Base-by-base conservation (phyloP, 2,113 vertebrate species). In the Abramis brama region DNA sequence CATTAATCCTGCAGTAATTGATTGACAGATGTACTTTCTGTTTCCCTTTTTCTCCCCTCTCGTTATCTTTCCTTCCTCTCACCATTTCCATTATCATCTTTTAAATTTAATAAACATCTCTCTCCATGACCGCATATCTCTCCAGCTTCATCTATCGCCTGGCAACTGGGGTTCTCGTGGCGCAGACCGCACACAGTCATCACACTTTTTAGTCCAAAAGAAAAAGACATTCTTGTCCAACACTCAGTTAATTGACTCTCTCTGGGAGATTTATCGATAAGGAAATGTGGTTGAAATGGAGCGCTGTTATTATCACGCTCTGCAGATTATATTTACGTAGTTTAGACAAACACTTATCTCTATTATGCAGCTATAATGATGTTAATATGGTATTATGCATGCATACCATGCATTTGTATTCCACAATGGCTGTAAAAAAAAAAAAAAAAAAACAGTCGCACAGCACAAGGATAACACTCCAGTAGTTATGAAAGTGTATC, bases 281-380 rank as follows among this genome's bases (percentile, higher is more conserved):
- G 82, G 60, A 91, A 89, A 90, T 88, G 83, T 43, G 60, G 45
- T 73, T 87, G 64, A 87, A 91, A 74, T 55, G 74, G 62, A 43
- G 81, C 0, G 47, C 33, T 36, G 30, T 60, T 59, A 47, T 60
- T 57, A 50, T 70, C 57, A 23, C 75, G 70, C 43, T 27, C 60
- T 86, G 77, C 45, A 86, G 86, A 89, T 89, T 62, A 85, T 82
- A 88, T 93, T 92, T 91, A 70, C 82, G 77, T 57, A 82, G 78
- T 64, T 82, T 52, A 83, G 52, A 70, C 87, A 88, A 90, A 87
- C 89, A 86, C 88, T 92, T 91, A 73, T 90, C 23, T 75, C 70
- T 68, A 59, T 86, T 73, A 79, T 15, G 23, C 55, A 57, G 75
- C 60, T 64, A 55, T 59, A 59, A 83, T 57, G 52, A 59, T 15